Evolutionary conservation across 1,140 invertebrate genomes (phyloP).

Genomic region (Drosophila kurseongensis): DNA sequence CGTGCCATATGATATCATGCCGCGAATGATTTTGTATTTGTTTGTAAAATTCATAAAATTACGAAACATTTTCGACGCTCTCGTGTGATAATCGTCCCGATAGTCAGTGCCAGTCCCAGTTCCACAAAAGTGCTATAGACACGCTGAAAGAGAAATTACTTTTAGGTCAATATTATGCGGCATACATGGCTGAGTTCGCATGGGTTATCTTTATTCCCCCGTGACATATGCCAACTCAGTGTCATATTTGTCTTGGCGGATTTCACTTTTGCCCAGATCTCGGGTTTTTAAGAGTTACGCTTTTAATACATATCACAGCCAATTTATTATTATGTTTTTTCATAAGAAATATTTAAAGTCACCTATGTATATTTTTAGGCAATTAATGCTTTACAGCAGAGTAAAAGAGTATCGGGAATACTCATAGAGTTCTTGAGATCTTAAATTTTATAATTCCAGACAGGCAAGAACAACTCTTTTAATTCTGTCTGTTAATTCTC

Average conservation of each 20-base stretch:
- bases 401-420: too few relatives aligned
- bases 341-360: too few relatives aligned
- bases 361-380: too few relatives aligned
- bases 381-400: too few relatives aligned
- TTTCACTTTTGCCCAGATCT: slow-evolving; percentile 25
- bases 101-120: slow-evolving; percentile 23
- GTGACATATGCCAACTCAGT: slow-evolving; percentile 12
- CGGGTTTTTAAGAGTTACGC: background rate
- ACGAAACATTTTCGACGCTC: slow-evolving; percentile 67
- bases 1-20: slow-evolving; percentile 87
- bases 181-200: slow-evolving; percentile 10
- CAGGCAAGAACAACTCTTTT: too few relatives aligned
- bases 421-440: too few relatives aligned
- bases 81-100: slow-evolving; percentile 27
- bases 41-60: slow-evolving; percentile 73
- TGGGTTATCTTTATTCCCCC: slow-evolving; percentile 10
- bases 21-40: slow-evolving; percentile 86
- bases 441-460: too few relatives aligned
- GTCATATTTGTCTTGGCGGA: slow-evolving; percentile 14
- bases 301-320: too few relatives aligned
- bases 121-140: slow-evolving; percentile 30
- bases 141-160: slow-evolving; percentile 46
- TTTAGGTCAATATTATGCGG: slow-evolving; percentile 16
- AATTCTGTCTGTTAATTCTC: too few relatives aligned
- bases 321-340: too few relatives aligned